Base-by-base conservation (phyloP, 2,888 invertebrate species). In the Drosophila nr. perissopoda region DNA sequence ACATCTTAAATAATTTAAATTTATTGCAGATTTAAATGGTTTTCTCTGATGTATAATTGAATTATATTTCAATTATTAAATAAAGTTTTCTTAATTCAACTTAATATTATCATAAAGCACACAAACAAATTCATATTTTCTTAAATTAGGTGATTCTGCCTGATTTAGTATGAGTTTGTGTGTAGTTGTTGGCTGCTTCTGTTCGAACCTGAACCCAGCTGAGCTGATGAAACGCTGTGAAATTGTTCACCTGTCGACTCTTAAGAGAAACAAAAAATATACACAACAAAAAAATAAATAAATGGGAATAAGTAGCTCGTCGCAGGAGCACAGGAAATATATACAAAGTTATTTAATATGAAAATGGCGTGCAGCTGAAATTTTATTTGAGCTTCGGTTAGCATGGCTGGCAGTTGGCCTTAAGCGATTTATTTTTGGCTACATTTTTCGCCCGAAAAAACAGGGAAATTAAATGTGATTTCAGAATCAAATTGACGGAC, bases 271-370 rank as follows among this genome's bases (percentile, higher is more conserved):
- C 73, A 75, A 67, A 54, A 70, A 77, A 88, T 66, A 74, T 63
- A 51, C 64, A 61, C 16, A 40, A 56, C n/a, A 21, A 48, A 36
- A 18, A 64, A 42, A 51, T 34, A 27, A 56, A 49, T 25, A 33
- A 66, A 46, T 38, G 61, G 65, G 49, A 81, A 62, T 53, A 75
- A 66, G 71, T 70, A 48, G 67, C 60, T 75, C 74, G 53, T 65
- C 61, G 76, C 62, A 78, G 67, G 69, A 78, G 65, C 71, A 78
- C 71, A 69, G 85, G 65, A 88, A 80, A 81, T 83, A 79, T 83
- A 87, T 74, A 89, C 73, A 91, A 89, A 88, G 72, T 91, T 85
- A 84, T 86, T 86, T 86, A 91, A 86, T 86, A 91, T 89, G 86
- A 86, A 86, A 91, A 86, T 86, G 77, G 86, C 86, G 86, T 86